Percentiles rank a stretch among this genome's conserved stretches.
phyloP scores from a whole-genome alignment of 2,888 invertebrate genomes.

The Lochmaea crataegi region DNA sequence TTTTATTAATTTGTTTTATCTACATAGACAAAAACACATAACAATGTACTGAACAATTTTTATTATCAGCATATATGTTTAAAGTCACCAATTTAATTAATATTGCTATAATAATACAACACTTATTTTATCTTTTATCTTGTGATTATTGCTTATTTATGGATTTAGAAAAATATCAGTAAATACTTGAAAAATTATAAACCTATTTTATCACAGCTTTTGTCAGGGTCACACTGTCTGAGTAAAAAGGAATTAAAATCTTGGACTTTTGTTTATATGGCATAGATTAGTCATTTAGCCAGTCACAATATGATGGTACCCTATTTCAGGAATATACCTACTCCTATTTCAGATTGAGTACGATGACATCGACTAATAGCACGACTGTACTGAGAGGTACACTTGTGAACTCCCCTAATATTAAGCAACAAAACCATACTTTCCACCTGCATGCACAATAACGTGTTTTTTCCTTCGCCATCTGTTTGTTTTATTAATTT shows the following conservation, averaged over 20 bases:
- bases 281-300: no score
- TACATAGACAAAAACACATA: not conserved
- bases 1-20: not conserved
- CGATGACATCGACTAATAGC: no score
- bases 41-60: not conserved
- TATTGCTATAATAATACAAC: not conserved
- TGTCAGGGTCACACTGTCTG: constrained; percentile 1
- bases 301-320: no score
- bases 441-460: no score
- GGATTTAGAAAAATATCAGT: not conserved
- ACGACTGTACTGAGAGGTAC: no score
- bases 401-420: no score
- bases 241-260: not conserved
- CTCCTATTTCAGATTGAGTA: no score
- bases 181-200: not conserved
- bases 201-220: not conserved
- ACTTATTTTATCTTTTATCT: constrained; percentile 3
- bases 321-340: no score
- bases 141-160: not conserved
- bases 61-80: not conserved
- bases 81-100: not conserved
- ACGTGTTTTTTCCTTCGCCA: no score
- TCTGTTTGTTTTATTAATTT: no score
- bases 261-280: not conserved
- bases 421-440: no score